Conservation (phyloP, 1,140 invertebrate species). For the Tyrophagus putrescentiae region DNA sequence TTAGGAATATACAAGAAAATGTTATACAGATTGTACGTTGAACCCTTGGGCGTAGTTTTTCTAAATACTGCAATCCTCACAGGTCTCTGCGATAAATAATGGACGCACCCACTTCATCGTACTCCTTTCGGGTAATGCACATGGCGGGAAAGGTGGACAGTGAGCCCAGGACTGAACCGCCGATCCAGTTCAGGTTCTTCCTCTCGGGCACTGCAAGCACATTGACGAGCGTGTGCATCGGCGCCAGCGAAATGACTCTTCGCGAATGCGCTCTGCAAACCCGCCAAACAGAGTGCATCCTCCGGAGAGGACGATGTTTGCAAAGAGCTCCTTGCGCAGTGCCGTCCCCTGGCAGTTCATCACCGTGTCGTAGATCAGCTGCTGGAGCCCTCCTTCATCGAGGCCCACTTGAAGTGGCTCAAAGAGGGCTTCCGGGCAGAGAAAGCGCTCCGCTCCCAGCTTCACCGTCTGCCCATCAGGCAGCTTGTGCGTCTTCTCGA, state of each 20-base stretch:
- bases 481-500: slow-evolving; percentile 37
- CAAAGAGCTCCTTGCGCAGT: slow-evolving; percentile 37
- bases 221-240: slow-evolving; percentile 36
- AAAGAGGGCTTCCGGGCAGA: slow-evolving; percentile 33
- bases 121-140: slow-evolving; percentile 39
- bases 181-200: slow-evolving; percentile 79
- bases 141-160: slow-evolving; percentile 44
- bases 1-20: too few relatives aligned
- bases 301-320: slow-evolving; percentile 40
- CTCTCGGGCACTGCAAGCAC: slow-evolving; percentile 50
- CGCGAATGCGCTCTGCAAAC: slow-evolving; percentile 39
- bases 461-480: slow-evolving; percentile 36
- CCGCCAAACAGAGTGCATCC: slow-evolving; percentile 41
- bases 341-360: slow-evolving; percentile 39
- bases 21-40: too few relatives aligned
- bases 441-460: slow-evolving; percentile 35
- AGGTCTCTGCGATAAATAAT: slow-evolving; percentile 34
- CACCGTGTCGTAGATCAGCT: slow-evolving; percentile 41
- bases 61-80: slow-evolving; percentile 35
- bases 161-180: slow-evolving; percentile 41
- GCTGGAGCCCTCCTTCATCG: slow-evolving; percentile 35
- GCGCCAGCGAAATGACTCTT: slow-evolving; percentile 36
- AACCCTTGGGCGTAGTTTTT: too few relatives aligned
- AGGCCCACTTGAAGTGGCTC: slow-evolving; percentile 35
- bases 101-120: slow-evolving; percentile 37